Evolutionary conservation across 2,113 vertebrate genomes (phyloP), one percentile per base, ranked within the genome.

Genomic region (Tenebrosternarchus preto): DNA sequence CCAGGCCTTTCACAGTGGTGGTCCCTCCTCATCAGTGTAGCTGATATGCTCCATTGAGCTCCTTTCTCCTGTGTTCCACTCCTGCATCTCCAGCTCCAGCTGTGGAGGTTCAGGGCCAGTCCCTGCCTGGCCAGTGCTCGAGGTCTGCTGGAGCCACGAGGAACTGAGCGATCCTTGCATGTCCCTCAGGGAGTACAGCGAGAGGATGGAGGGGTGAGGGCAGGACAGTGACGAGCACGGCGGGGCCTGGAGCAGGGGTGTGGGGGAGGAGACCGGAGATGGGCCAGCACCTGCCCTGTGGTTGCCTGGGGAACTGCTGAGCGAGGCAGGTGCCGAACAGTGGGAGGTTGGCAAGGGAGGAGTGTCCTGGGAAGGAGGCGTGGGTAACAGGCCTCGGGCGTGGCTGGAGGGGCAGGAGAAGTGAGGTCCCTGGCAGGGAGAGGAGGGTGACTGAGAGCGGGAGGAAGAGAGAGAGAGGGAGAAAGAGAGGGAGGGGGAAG

Each of bases 21-120:
- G 92, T 76, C 91, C 92, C 63, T 94, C 93, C 63, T 95, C 93
- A 60, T 95, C 93, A 3, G 94, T 95, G 88, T 92, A 94, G 82
- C 91, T 91, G 86, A 94, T 93, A 83, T 91, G 87, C 85, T 94
- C 93, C 0, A 81, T 70, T 50, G 90, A 89, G 55, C 88, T 85
- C 81, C 31, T 79, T 2, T 60, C 68, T 16, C 80, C 82, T 16
- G 31, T 22, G 4, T 85, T 83, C 92, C 92, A 82, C 86, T 92
- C 90, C 67, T 91, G 86, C 93, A 92, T 92, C 87, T 93, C 93
- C 84, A 93, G 83, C 85, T 93, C 93, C 87, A 91, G 85, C 33
- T 84, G 84, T 0, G 59, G 57, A 5, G 73, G 59, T 9, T 1
- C 87, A 4, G 57, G 63, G 22, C 77, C 59, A 75, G 39, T 73